phyloP scores from a whole-genome alignment of 2,113 vertebrate species.

The Ivindomyrus marchei region DNA sequence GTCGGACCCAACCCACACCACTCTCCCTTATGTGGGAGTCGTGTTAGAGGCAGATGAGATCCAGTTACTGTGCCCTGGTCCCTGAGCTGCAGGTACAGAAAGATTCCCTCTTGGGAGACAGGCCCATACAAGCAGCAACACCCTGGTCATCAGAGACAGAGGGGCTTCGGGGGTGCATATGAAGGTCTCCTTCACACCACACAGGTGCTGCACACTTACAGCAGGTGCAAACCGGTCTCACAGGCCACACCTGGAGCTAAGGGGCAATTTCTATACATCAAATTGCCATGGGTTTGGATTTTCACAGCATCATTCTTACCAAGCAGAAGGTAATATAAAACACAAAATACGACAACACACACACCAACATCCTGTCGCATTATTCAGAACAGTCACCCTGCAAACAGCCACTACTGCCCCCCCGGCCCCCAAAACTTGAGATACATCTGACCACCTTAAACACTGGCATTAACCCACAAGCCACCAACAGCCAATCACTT shows the following conservation, averaged over 20 bases:
- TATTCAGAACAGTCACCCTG: neutral
- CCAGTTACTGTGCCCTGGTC: neutral
- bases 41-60: neutral
- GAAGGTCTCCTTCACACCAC: neutral
- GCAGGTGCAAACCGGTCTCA: neutral
- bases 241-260: neutral
- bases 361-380: neutral
- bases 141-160: neutral
- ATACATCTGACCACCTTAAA: neutral
- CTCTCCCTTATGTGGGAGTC: neutral
- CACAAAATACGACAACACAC: neutral
- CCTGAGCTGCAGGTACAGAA: neutral
- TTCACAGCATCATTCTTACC: neutral
- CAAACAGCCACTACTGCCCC: neutral
- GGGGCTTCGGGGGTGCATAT: neutral
- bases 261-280: neutral
- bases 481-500: neutral
- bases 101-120: neutral
- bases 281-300: neutral
- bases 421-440: neutral
- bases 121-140: neutral
- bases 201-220: neutral
- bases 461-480: neutral
- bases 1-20: neutral
- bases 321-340: neutral